Conservation (phyloP, 2,113 vertebrate genomes). For the Sardina pilchardus region DNA sequence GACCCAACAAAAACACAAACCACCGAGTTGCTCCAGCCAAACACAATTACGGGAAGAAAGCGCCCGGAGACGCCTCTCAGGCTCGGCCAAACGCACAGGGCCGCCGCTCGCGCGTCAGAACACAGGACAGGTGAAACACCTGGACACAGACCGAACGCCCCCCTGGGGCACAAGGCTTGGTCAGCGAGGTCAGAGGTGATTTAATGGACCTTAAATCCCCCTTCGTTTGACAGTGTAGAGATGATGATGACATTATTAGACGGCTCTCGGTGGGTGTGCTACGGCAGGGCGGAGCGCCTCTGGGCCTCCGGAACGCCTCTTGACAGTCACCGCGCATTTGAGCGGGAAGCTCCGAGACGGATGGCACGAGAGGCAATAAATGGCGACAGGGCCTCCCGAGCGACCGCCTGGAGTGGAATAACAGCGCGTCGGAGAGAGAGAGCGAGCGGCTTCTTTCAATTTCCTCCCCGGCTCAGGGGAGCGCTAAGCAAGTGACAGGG, state of each 20-base stretch:
- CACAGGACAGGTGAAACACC: background rate
- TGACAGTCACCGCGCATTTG: background rate
- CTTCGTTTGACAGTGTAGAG: background rate
- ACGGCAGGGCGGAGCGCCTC: background rate
- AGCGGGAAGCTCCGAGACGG: background rate
- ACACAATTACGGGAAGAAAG: background rate
- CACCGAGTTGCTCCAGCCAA: background rate
- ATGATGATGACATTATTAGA: background rate
- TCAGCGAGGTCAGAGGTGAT: background rate
- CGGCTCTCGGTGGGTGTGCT: background rate
- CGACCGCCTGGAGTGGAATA: background rate
- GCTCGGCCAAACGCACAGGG: background rate
- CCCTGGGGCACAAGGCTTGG: background rate
- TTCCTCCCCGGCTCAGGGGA: background rate
- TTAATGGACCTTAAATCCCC: background rate
- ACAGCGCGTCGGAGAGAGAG: background rate
- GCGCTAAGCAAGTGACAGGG: background rate
- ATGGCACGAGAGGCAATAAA: background rate
- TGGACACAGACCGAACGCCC: background rate
- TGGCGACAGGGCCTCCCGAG: background rate
- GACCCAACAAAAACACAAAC: background rate
- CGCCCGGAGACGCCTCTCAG: background rate
- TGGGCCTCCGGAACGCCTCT: background rate
- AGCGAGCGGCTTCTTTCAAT: background rate
- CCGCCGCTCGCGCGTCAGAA: background rate